Evolutionary conservation across 2,797 vertebrate species (phyloP).

Genomic region (Hemibagrus guttatus): DNA sequence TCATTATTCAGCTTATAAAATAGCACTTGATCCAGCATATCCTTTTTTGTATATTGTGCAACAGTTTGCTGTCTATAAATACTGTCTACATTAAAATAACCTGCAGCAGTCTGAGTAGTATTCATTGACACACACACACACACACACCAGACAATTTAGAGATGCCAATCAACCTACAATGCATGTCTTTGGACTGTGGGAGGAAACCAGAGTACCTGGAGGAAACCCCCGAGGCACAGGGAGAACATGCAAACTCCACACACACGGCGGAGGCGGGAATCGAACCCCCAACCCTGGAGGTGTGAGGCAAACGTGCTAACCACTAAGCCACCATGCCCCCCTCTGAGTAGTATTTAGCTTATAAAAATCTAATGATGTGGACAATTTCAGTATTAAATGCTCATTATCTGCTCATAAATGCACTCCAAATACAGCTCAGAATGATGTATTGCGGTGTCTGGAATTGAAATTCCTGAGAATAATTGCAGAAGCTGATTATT

Average conservation of each 20-base stretch:
- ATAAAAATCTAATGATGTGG: not conserved
- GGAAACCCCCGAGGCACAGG: too few species aligned
- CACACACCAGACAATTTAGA: too few species aligned
- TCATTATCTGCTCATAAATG: not conserved
- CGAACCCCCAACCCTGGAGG: too few species aligned
- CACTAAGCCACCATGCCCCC: too few species aligned
- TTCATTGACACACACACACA: too few species aligned
- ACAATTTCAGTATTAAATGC: not conserved
- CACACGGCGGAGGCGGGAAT: too few species aligned
- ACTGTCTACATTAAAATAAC: not conserved
- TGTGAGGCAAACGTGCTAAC: too few species aligned
- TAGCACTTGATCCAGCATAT: not conserved
- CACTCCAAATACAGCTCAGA: not conserved
- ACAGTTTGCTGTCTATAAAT: not conserved
- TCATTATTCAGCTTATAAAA: not conserved
- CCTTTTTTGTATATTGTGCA: not conserved
- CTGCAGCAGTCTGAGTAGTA: not conserved
- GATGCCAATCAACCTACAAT: too few species aligned
- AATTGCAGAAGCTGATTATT: constrained; percentile 32
- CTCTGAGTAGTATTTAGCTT: not conserved
- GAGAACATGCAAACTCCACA: too few species aligned
- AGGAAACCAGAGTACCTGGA: too few species aligned
- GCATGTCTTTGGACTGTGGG: too few species aligned
- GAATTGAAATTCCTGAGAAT: constrained; percentile 21
- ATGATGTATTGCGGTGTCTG: constrained; percentile 17